A percentile compares a stretch with the other conserved stretches of the same genome.
Conservation (phyloP, 2,113 vertebrate species). For the Chamaea fasciata region DNA sequence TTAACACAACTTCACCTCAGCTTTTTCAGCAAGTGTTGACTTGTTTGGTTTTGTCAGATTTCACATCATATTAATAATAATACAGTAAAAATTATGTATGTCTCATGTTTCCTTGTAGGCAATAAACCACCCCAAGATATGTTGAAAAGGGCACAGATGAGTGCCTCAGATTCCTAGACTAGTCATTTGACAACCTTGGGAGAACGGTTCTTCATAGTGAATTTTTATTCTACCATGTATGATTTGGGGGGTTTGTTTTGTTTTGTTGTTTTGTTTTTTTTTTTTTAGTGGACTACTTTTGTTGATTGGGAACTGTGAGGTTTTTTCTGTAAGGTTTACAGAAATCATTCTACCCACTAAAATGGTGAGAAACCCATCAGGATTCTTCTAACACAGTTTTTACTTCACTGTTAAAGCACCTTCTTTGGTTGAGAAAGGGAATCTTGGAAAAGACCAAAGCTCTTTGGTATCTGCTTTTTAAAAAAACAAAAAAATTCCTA, state of each 20-base stretch:
- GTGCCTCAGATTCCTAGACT: constrained; percentile 9
- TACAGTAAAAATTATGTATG: constrained; percentile 1
- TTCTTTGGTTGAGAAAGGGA: constrained; percentile 56
- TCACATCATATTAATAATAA: constrained; percentile 21
- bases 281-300: constrained; percentile 8
- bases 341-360: constrained; percentile 12
- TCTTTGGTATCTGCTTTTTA: not conserved
- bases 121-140: constrained; percentile 50
- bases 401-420: constrained; percentile 68
- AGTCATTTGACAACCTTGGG: constrained; percentile 4
- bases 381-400: constrained; percentile 38
- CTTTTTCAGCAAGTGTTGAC: constrained; percentile 26
- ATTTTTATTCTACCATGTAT: not conserved
- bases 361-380: constrained; percentile 1
- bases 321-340: constrained; percentile 53
- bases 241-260: not conserved
- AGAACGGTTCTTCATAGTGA: not conserved
- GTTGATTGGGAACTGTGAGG: constrained; percentile 29
- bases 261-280: not conserved
- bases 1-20: not conserved
- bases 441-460: constrained; percentile 48
- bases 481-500: not conserved
- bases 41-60: constrained; percentile 41
- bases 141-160: constrained; percentile 16
- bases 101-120: constrained; percentile 42